phyloP scores from a whole-genome alignment of 2,888 invertebrate genomes.

The Parthenolecanium corni region DNA sequence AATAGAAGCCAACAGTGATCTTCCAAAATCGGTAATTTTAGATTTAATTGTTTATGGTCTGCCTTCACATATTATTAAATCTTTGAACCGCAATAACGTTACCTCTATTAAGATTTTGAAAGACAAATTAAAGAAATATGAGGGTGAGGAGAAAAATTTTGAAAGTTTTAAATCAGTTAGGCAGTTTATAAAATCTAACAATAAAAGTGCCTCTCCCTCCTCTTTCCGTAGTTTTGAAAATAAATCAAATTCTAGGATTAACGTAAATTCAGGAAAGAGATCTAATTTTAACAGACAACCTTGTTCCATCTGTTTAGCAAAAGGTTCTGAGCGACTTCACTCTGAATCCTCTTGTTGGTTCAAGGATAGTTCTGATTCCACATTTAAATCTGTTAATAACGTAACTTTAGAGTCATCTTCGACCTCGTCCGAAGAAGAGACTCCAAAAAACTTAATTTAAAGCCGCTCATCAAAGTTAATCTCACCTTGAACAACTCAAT shows the following conservation, averaged over 20 bases:
- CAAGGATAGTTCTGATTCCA: too few species aligned
- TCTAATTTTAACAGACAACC: too few species aligned
- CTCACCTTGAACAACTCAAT: not conserved
- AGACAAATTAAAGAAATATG: not conserved
- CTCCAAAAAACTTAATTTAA: conserved; percentile 9
- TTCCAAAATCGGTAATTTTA: not conserved
- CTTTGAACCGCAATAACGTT: not conserved
- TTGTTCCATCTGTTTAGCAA: too few species aligned
- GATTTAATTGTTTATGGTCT: not conserved
- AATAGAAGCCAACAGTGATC: not conserved
- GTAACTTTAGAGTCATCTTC: not conserved
- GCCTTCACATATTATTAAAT: too few species aligned
- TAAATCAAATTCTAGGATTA: not conserved
- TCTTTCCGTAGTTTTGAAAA: not conserved
- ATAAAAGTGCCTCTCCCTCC: too few species aligned
- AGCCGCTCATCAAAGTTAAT: conserved; percentile 5
- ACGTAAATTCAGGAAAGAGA: too few species aligned
- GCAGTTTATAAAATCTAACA: too few species aligned
- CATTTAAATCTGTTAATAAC: too few species aligned
- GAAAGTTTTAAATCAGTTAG: too few species aligned
- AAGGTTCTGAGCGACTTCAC: too few species aligned
- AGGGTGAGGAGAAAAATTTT: not conserved
- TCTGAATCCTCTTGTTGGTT: too few species aligned
- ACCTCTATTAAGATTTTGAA: not conserved
- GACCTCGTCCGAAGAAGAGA: not conserved